These are phyloP conservation scores for Pelecanus crispus DNA, from an alignment of 2,113 vertebrate genomes.

Conservation along the genomic window DNA sequence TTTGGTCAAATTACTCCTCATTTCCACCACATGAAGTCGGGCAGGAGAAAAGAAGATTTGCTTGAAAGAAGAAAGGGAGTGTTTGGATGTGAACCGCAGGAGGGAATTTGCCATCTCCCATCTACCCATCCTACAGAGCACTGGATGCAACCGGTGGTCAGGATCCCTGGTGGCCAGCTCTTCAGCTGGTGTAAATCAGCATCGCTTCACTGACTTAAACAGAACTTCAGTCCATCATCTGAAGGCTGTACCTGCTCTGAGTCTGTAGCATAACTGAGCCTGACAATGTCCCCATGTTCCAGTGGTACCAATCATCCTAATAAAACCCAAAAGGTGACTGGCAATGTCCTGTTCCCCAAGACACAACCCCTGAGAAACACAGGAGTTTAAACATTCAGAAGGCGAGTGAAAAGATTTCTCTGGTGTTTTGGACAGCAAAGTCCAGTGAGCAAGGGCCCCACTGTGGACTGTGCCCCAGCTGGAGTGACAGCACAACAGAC, in stretches of 20 bases:
- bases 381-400: background rate
- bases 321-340: background rate
- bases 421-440: background rate
- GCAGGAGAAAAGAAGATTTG: background rate
- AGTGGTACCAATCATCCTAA: background rate
- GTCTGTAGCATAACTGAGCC: background rate
- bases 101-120: background rate
- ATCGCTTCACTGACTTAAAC: background rate
- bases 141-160: background rate
- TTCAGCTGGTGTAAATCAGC: background rate
- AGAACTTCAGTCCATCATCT: background rate
- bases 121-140: background rate
- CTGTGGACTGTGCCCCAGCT: constrained; percentile 41
- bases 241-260: background rate
- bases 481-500: constrained; percentile 58
- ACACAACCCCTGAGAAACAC: background rate
- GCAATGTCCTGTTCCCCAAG: background rate
- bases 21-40: background rate
- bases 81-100: background rate
- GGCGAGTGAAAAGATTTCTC: background rate
- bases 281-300: background rate
- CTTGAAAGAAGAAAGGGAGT: background rate
- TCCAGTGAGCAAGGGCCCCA: background rate
- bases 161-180: background rate
- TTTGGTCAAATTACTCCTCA: background rate